phyloP scores from a whole-genome alignment of 2,888 invertebrate genomes.

The Drosophila phalerata region DNA sequence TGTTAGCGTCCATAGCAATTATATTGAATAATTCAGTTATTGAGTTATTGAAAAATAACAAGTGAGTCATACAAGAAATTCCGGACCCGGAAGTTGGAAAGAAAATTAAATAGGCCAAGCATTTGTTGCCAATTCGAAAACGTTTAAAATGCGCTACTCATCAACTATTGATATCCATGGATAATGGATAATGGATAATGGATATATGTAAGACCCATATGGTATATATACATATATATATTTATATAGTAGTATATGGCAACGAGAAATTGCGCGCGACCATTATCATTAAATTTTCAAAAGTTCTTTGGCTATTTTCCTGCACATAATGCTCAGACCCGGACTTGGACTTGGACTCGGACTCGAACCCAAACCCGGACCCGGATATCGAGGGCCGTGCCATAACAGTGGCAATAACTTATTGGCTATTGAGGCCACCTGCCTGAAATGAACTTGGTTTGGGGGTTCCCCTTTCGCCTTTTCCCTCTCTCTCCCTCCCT shows the following conservation, averaged over 20 bases:
- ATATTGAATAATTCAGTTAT: constrained; percentile 7
- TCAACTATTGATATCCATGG: constrained; percentile 65
- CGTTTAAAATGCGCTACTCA: constrained; percentile 48
- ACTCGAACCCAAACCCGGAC: background rate
- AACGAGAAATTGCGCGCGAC: constrained; percentile 19
- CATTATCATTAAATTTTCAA: constrained; percentile 75
- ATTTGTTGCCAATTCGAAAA: constrained; percentile 36
- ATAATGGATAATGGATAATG: constrained; percentile 15
- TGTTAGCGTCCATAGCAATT: background rate
- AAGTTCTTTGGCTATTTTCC: constrained; percentile 58
- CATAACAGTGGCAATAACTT: constrained; percentile 53
- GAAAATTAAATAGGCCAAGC: constrained; percentile 17
- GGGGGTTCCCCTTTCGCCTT: background rate
- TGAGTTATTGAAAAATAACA: constrained; percentile 7
- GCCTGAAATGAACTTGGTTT: constrained; percentile 29
- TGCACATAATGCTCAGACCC: constrained; percentile 55
- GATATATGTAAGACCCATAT: constrained; percentile 11
- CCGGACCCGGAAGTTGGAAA: constrained; percentile 5
- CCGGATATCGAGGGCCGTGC: constrained; percentile 10
- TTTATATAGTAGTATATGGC: background rate
- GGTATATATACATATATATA: too few relatives aligned
- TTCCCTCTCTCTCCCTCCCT: background rate
- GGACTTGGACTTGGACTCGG: background rate
- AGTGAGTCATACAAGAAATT: constrained; percentile 20
- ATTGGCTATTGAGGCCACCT: constrained; percentile 77